Evolutionary conservation across 1,140 invertebrate genomes (phyloP), one percentile per base, ranked within the genome.

Genomic region (Euura lappo): DNA sequence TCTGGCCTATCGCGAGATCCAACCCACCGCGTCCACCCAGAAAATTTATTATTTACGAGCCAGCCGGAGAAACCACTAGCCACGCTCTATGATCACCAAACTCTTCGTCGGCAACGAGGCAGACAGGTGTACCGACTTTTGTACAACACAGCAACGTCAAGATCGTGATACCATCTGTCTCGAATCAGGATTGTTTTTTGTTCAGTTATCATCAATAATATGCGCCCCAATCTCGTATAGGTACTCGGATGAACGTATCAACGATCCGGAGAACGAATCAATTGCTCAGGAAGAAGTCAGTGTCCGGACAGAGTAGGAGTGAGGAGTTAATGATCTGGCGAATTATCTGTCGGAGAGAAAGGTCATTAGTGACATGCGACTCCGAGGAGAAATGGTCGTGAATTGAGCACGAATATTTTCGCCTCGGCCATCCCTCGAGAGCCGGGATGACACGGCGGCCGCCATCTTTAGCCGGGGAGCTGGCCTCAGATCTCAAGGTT

Each of bases 401-500:
- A 60, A 60, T n/a, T n/a, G 13, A 8, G 51, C 28, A 1, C 0
- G 51, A 60, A 60, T 60, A 60, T 60, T 60, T n/a, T n/a, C 51
- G 13, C 10, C 8, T 60, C 51, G 6, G 6, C 8, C 51, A 13
- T 42, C 51, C 70, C 13, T 10, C 7, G 13, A 71, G 47, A 64
- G 44, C 44, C 11, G 47, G 44, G 70, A 71, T 71, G 51, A 28
- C 45, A 11, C 51, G n/a, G 11, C 45, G 51, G 70, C 60, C 4
- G 42, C 70, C 51, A 51, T 44, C 47, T 65, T 10, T 70, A 4
- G 51, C 45, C 45, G n/a, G 45, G 68, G 71, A 47, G 44, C 69
- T 65, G 73, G 82, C 84, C 81, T 83, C 81, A 85, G 80, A 80
- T 85, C 83, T 60, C 83, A 85, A 85, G 83, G 83, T 84, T 84